These are phyloP conservation scores for Otolemur garnettii DNA, from an alignment of 2,113 vertebrate species.

Conservation along the genomic window DNA sequence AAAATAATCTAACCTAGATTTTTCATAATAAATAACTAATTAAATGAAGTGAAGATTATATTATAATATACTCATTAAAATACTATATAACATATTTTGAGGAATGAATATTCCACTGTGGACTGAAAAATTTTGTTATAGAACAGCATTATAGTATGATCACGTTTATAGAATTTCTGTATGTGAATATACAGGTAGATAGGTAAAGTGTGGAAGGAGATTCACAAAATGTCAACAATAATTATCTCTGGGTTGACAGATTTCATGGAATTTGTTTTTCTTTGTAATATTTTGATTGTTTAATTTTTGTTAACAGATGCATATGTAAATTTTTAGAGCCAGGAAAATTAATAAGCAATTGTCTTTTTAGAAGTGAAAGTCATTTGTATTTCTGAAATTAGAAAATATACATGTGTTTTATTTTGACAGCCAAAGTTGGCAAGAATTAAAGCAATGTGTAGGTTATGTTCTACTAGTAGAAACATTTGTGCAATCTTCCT, in stretches of 20 bases:
- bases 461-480: background rate
- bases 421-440: background rate
- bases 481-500: background rate
- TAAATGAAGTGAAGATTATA: slow-evolving; percentile 8
- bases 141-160: background rate
- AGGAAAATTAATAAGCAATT: background rate
- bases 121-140: background rate
- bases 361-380: background rate
- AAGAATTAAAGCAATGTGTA: background rate
- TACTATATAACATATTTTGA: background rate
- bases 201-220: background rate
- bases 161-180: background rate
- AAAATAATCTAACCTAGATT: background rate
- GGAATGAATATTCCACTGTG: background rate
- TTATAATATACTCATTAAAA: slow-evolving; percentile 41
- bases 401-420: slow-evolving; percentile 25
- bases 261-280: background rate
- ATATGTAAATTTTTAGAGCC: background rate
- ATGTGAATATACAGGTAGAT: background rate
- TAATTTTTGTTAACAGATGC: slow-evolving; percentile 27
- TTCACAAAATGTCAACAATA: background rate
- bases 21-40: background rate
- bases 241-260: background rate
- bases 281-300: background rate
- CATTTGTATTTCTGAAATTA: slow-evolving; percentile 28